Evolutionary conservation across 2,888 invertebrate species (phyloP).

Genomic region (Steinernema hermaphroditum): DNA sequence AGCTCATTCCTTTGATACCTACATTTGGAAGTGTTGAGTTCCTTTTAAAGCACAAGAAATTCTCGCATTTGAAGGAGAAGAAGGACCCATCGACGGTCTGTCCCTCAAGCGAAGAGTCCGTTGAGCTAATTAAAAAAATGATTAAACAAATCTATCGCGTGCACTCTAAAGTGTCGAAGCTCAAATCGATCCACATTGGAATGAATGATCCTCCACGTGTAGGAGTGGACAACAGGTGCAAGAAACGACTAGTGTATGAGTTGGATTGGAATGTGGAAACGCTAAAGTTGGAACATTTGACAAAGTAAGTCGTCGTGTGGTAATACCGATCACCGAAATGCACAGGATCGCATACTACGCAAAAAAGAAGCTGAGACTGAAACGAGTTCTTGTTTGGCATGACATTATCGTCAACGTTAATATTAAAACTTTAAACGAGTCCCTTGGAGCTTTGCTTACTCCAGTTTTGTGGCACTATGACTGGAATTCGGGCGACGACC

Average conservation of each 20-base stretch:
- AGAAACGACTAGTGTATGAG: slow-evolving; percentile 60
- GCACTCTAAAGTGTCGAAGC: slow-evolving; percentile 1
- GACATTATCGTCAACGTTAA: slow-evolving; percentile 61
- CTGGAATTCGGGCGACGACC: slow-evolving; percentile 43
- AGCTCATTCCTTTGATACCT: too few relatives aligned
- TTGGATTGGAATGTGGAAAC: slow-evolving; percentile 54
- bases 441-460: slow-evolving; percentile 42
- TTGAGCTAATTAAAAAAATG: slow-evolving; percentile 74
- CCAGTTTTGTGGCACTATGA: slow-evolving; percentile 49
- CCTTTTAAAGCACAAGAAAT: too few relatives aligned
- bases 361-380: slow-evolving; percentile 44
- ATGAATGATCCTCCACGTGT: too few relatives aligned
- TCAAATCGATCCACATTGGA: slow-evolving; percentile 74
- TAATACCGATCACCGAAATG: too few relatives aligned
- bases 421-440: slow-evolving; percentile 41
- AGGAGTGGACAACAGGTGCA: slow-evolving; percentile 68
- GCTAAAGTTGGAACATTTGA: slow-evolving; percentile 74
- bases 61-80: too few relatives aligned
- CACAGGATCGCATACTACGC: slow-evolving; percentile 28
- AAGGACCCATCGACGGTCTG: too few relatives aligned
- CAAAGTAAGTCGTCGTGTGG: slow-evolving; percentile 40
- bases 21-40: too few relatives aligned
- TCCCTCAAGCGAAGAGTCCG: slow-evolving; percentile 70
- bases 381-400: slow-evolving; percentile 58
- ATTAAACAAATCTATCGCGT: slow-evolving; percentile 73